Percentiles rank a stretch among this genome's conserved stretches.
These are phyloP conservation scores for Eleginops maclovinus DNA, from an alignment of 2,113 vertebrate species.

Conservation along the genomic window DNA sequence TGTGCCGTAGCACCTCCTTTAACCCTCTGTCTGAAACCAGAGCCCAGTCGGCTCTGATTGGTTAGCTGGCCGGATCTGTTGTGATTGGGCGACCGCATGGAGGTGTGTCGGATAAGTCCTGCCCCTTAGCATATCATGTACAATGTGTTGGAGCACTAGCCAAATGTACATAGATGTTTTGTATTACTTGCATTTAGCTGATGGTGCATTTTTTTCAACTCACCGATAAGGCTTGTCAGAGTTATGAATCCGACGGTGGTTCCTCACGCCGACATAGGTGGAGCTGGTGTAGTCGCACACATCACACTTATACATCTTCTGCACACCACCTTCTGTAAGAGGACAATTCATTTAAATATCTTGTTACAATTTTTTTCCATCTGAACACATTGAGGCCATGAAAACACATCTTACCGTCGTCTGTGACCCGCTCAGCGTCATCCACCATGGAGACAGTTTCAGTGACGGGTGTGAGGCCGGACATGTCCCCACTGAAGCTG, in stretches of 20 bases:
- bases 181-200: neutral
- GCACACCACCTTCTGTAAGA: slow-evolving; percentile 67
- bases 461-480: slow-evolving; percentile 54
- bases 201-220: slow-evolving; percentile 5
- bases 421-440: slow-evolving; percentile 65
- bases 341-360: neutral
- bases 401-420: slow-evolving; percentile 67
- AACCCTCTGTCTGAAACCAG: too few relatives aligned
- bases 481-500: slow-evolving; percentile 52
- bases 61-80: too few relatives aligned
- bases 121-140: too few relatives aligned
- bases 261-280: slow-evolving; percentile 94
- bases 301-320: slow-evolving; percentile 93
- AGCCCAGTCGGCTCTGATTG: too few relatives aligned
- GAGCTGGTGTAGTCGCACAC: slow-evolving; percentile 95
- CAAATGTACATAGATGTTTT: too few relatives aligned
- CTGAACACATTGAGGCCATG: neutral
- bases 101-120: too few relatives aligned
- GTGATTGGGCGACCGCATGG: too few relatives aligned
- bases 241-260: slow-evolving; percentile 95
- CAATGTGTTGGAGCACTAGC: too few relatives aligned
- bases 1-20: too few relatives aligned
- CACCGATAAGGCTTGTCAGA: slow-evolving; percentile 97
- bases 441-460: slow-evolving; percentile 65
- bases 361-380: neutral